A percentile compares a stretch with the other conserved stretches of the same genome.
Evolutionary conservation across 1,140 invertebrate genomes (phyloP).

Genomic region (Calephelis nemesis): DNA sequence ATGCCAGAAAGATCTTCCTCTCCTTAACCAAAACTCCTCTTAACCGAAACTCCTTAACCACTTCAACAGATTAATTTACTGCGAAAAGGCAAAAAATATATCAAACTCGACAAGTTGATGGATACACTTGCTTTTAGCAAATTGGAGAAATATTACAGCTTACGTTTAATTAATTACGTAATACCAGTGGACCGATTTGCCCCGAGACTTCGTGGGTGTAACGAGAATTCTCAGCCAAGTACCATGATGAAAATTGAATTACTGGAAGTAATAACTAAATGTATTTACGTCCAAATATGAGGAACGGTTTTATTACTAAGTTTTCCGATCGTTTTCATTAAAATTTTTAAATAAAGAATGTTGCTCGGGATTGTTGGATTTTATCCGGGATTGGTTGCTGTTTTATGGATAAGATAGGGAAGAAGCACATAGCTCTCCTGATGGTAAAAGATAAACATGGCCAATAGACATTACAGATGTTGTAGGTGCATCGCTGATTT

Average conservation of each 20-base stretch:
- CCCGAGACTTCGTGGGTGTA: background rate
- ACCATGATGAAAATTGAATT: background rate
- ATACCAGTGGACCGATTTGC: background rate
- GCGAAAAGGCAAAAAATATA: background rate
- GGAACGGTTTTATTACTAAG: background rate
- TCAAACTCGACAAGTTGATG: background rate
- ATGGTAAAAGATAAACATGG: no score
- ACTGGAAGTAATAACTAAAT: background rate
- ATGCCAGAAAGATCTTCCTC: background rate
- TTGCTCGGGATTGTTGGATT: no score
- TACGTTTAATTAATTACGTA: slow-evolving; percentile 1
- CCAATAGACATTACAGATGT: no score
- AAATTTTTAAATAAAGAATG: no score
- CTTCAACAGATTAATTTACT: background rate
- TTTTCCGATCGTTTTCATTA: no score
- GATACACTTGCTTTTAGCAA: slow-evolving; percentile 1
- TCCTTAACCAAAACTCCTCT: background rate
- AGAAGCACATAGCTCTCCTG: no score
- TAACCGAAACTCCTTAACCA: background rate
- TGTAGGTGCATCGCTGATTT: no score
- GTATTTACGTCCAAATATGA: background rate
- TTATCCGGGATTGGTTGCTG: no score
- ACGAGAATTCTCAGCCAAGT: background rate
- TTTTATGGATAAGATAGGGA: no score
- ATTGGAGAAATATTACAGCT: slow-evolving; percentile 2